Evolutionary conservation across 2,113 vertebrate genomes (phyloP).

Genomic region (Columbina picui): DNA sequence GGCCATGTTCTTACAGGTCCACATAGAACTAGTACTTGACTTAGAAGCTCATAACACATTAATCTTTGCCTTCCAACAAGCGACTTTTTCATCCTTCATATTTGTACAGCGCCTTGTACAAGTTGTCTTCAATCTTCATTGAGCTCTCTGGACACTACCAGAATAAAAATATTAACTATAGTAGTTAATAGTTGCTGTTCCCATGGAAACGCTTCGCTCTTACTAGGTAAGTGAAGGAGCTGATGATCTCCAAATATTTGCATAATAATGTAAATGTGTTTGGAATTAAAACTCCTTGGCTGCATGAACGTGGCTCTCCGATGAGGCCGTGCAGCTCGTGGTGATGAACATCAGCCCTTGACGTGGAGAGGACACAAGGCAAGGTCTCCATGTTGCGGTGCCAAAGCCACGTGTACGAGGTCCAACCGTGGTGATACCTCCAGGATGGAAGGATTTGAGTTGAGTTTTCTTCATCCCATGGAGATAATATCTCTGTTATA

Average conservation of each 20-base stretch:
- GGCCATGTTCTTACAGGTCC: background rate
- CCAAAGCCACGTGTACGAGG: fast-evolving
- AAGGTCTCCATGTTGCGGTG: fast-evolving
- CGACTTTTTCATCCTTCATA: background rate
- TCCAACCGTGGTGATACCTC: background rate
- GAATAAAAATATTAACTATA: background rate
- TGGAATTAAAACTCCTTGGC: background rate
- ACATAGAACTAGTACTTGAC: background rate
- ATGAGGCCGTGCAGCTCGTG: fast-evolving
- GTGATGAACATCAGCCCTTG: background rate
- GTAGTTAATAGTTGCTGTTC: background rate
- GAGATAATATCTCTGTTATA: fast-evolving
- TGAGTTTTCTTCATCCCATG: background rate
- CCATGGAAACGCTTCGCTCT: conserved; percentile 20
- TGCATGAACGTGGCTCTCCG: background rate
- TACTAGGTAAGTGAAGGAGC: background rate
- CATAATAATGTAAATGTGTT: conserved; percentile 2
- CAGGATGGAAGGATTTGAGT: background rate
- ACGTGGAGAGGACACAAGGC: fast-evolving
- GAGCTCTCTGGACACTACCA: background rate
- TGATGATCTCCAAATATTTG: conserved; percentile 58
- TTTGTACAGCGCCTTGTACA: background rate
- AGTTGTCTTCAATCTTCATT: background rate
- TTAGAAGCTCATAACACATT: background rate
- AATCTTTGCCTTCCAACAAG: background rate